These are phyloP conservation scores for Cerceris ruficornis DNA, from an alignment of 2,888 invertebrate genomes.

Conservation along the genomic window DNA sequence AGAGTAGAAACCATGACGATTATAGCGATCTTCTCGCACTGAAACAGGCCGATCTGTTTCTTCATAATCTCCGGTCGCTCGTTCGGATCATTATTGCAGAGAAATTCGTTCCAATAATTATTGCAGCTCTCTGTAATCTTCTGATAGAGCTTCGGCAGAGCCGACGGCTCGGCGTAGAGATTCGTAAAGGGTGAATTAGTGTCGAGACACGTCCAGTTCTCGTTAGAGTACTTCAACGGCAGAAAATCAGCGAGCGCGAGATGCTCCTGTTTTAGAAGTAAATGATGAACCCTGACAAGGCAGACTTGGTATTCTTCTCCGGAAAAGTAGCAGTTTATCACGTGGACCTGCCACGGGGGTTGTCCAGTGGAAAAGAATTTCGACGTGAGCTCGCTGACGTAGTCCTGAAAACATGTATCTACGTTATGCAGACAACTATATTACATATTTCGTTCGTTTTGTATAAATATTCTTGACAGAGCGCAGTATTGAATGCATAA, in stretches of 20 bases:
- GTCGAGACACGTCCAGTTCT: slow-evolving; percentile 80
- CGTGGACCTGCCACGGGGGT: slow-evolving; percentile 92
- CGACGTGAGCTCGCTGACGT: slow-evolving; percentile 89
- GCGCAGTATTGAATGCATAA: too few species aligned
- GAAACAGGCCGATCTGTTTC: slow-evolving; percentile 84
- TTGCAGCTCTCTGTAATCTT: slow-evolving; percentile 87
- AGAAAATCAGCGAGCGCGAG: slow-evolving; percentile 90
- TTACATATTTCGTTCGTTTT: slow-evolving; percentile 17
- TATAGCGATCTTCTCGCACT: slow-evolving; percentile 85
- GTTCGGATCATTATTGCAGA: slow-evolving; percentile 89
- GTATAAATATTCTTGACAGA: not conserved
- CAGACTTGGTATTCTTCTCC: slow-evolving; percentile 84
- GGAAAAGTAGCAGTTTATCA: slow-evolving; percentile 82
- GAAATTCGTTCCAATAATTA: slow-evolving; percentile 91
- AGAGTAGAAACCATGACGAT: slow-evolving; percentile 86
- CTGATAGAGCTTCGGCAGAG: slow-evolving; percentile 86
- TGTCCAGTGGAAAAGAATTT: slow-evolving; percentile 88
- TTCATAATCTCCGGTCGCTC: slow-evolving; percentile 87
- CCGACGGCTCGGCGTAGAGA: slow-evolving; percentile 79
- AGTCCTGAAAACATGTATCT: slow-evolving; percentile 83
- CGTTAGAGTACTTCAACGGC: slow-evolving; percentile 82
- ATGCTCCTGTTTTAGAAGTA: slow-evolving; percentile 88
- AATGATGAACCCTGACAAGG: slow-evolving; percentile 89
- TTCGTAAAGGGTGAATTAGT: slow-evolving; percentile 79
- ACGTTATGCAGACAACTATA: slow-evolving; percentile 11